Conservation (phyloP, 2,797 vertebrate genomes). For the Alfaro cultratus region DNA sequence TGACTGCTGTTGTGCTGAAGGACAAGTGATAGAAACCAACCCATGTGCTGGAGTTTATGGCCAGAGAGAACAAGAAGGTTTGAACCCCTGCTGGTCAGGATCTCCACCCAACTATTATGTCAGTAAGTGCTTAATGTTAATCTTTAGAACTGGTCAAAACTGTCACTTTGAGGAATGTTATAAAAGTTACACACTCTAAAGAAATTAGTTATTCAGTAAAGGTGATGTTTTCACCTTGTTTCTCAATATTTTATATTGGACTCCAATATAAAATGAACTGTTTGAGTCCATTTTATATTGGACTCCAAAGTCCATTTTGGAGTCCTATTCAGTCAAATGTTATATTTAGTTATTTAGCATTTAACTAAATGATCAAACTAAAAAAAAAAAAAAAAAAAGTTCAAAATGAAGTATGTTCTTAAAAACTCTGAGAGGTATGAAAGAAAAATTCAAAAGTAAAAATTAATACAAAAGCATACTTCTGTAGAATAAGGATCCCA, state of each 20-base stretch:
- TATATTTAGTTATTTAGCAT: too few species aligned
- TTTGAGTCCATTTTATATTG: too few species aligned
- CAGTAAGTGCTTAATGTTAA: constrained; percentile 29
- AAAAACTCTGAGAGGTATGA: neutral
- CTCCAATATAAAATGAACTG: too few species aligned
- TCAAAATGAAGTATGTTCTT: neutral
- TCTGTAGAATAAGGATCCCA: neutral
- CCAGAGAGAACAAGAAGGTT: constrained; percentile 20
- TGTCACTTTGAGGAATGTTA: neutral
- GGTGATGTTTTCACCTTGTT: neutral
- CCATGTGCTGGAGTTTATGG: constrained; percentile 44
- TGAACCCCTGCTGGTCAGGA: constrained; percentile 43
- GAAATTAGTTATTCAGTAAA: neutral
- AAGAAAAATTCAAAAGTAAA: neutral
- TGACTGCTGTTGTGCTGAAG: constrained; percentile 1
- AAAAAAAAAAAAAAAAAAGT: neutral
- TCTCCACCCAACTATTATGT: constrained; percentile 37
- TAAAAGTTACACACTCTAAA: neutral
- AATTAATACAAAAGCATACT: neutral
- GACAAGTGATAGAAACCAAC: constrained; percentile 9
- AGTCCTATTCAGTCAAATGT: too few species aligned
- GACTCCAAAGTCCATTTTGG: too few species aligned
- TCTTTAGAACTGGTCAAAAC: neutral
- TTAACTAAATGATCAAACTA: neutral
- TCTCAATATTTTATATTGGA: too few species aligned